Conservation (phyloP, 2,888 invertebrate genomes). For the Baronia brevicornis region DNA sequence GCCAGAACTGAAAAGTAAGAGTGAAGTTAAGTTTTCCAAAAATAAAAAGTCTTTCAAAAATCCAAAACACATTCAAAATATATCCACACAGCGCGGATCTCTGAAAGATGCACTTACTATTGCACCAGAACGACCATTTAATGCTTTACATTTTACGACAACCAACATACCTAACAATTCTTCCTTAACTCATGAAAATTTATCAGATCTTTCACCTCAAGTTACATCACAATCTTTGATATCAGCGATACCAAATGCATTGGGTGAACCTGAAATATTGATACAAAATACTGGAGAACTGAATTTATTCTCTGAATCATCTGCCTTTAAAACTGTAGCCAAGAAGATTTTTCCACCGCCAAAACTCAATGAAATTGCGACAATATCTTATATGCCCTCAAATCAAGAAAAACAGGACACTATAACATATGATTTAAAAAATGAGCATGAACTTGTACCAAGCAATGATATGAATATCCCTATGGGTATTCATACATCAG, state of each 20-base stretch:
- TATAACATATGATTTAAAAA: slow-evolving; percentile 36
- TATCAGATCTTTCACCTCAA: slow-evolving; percentile 47
- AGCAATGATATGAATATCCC: slow-evolving; percentile 35
- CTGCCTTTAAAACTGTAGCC: slow-evolving; percentile 66
- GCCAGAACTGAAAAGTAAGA: slow-evolving; percentile 9
- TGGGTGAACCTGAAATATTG: slow-evolving; percentile 37
- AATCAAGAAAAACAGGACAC: slow-evolving; percentile 41
- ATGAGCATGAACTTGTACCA: slow-evolving; percentile 39
- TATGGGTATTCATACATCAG: no score
- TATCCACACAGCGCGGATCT: slow-evolving; percentile 63
- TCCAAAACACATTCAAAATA: slow-evolving; percentile 74
- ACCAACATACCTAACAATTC: slow-evolving; percentile 48
- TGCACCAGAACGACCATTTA: slow-evolving; percentile 78
- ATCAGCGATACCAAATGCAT: slow-evolving; percentile 25
- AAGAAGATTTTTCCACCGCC: slow-evolving; percentile 60
- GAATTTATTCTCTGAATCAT: slow-evolving; percentile 53
- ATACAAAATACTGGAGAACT: slow-evolving; percentile 58
- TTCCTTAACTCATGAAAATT: slow-evolving; percentile 33
- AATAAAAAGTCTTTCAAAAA: slow-evolving; percentile 37
- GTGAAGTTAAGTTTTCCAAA: no score
- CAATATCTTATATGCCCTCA: slow-evolving; percentile 41
- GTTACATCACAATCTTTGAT: slow-evolving; percentile 46
- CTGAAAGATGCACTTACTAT: slow-evolving; percentile 77
- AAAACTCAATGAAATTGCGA: slow-evolving; percentile 49
- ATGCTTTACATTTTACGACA: slow-evolving; percentile 65